Evolutionary conservation across 2,797 vertebrate species (phyloP).

Genomic region (Peromyscus nudipes): DNA sequence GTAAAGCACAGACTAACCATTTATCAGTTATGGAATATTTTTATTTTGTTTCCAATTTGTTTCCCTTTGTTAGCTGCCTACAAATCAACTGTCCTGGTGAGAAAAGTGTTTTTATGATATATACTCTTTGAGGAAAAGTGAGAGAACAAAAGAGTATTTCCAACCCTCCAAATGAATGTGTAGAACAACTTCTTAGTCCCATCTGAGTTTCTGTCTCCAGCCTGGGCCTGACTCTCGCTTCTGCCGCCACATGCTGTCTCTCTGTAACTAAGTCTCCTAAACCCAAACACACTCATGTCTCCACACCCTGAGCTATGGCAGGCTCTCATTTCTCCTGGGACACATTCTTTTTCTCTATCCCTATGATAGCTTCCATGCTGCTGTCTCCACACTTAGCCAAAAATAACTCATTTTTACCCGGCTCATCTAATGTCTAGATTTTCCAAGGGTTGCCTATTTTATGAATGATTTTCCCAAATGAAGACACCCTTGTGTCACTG

Average conservation of each 20-base stretch:
- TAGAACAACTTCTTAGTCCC: not conserved
- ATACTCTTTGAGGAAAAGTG: constrained; percentile 5
- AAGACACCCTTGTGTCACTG: too few species aligned
- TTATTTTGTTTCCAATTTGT: constrained; percentile 53
- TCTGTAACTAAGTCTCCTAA: not conserved
- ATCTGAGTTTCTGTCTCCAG: not conserved
- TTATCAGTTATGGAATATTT: constrained; percentile 44
- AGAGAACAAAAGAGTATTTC: not conserved
- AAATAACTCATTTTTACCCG: not conserved
- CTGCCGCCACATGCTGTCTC: not conserved
- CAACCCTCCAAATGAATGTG: not conserved
- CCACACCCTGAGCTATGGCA: not conserved
- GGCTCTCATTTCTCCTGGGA: not conserved
- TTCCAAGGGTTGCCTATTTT: not conserved
- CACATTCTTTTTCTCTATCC: not conserved
- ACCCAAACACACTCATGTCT: not conserved
- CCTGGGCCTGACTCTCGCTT: not conserved
- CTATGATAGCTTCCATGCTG: not conserved
- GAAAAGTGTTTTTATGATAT: constrained; percentile 32
- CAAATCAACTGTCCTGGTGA: constrained; percentile 19
- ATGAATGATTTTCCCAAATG: not conserved
- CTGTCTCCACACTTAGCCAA: not conserved
- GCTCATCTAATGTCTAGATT: not conserved
- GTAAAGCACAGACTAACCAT: constrained; percentile 51
- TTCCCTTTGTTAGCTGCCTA: constrained; percentile 45